A percentile compares a stretch with the other conserved stretches of the same genome.
phyloP scores from a whole-genome alignment of 2,113 vertebrate species.

The Cephalopholis sonnerati region DNA sequence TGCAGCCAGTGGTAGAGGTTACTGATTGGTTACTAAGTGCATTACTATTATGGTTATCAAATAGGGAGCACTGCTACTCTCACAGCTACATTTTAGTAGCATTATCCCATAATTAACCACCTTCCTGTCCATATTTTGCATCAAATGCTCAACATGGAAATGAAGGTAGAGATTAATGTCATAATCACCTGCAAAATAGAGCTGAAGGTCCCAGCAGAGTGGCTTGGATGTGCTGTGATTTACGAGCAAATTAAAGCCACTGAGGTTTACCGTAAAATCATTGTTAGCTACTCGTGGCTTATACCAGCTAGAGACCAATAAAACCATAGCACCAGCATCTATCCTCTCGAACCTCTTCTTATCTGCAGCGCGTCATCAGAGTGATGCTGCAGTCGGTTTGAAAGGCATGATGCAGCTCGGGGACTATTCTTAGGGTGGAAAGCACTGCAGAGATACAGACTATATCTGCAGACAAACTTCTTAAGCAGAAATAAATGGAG shows the following conservation, averaged over 20 bases:
- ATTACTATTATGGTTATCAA: background rate
- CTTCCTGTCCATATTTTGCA: background rate
- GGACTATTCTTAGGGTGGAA: slow-evolving; percentile 37
- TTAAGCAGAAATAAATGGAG: slow-evolving; percentile 50
- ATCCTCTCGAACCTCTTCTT: background rate
- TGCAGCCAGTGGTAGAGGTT: background rate
- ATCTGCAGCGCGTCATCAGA: background rate
- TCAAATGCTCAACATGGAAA: slow-evolving; percentile 18
- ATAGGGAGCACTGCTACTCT: background rate
- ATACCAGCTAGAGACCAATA: slow-evolving; percentile 5
- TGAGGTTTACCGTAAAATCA: background rate
- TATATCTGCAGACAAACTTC: slow-evolving; percentile 41
- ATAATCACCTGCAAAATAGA: background rate
- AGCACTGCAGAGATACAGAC: slow-evolving; percentile 23
- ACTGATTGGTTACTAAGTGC: background rate
- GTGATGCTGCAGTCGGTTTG: background rate
- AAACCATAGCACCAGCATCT: background rate
- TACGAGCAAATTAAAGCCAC: slow-evolving; percentile 13
- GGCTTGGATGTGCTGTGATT: slow-evolving; percentile 5
- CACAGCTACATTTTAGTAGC: background rate
- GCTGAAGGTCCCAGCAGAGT: background rate
- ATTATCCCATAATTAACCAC: slow-evolving; percentile 2
- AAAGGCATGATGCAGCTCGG: slow-evolving; percentile 29
- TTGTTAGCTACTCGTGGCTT: background rate
- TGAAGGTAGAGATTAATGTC: background rate